phyloP scores from a whole-genome alignment of 2,113 vertebrate genomes.

The Todiramphus saurophagus region DNA sequence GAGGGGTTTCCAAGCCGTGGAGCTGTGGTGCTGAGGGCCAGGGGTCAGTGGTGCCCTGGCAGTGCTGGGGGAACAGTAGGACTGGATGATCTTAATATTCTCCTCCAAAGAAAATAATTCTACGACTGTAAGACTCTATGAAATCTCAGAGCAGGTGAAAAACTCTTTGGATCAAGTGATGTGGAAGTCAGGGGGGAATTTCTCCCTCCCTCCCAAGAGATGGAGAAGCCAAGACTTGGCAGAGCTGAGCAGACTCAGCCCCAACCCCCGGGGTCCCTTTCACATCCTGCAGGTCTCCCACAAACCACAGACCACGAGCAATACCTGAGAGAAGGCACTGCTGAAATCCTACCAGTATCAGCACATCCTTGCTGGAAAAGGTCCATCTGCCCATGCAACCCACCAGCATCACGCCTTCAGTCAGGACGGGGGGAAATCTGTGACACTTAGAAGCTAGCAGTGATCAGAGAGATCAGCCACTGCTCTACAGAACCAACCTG shows the following conservation, averaged over 20 bases:
- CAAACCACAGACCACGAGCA: neutral
- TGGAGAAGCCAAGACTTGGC: neutral
- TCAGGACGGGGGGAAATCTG: neutral
- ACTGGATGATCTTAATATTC: too few species aligned
- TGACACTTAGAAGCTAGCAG: neutral
- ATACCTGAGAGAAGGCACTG: too few species aligned
- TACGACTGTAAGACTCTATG: too few species aligned
- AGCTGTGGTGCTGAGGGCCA: too few species aligned
- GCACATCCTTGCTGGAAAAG: neutral
- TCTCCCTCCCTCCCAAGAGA: neutral
- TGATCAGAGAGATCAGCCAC: neutral
- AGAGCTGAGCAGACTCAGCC: neutral
- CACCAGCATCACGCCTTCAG: neutral
- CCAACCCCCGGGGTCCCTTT: neutral
- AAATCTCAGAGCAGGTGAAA: neutral
- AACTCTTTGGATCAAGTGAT: neutral
- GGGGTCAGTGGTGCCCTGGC: too few species aligned
- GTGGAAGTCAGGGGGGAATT: too few species aligned
- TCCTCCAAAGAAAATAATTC: too few species aligned
- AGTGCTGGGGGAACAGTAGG: too few species aligned
- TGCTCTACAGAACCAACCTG: neutral
- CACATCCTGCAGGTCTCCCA: fast-evolving
- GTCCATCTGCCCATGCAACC: neutral
- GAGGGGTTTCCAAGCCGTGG: too few species aligned
- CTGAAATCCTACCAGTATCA: neutral